phyloP scores from a whole-genome alignment of 2,888 invertebrate genomes.

The Hermodice carunculata region DNA sequence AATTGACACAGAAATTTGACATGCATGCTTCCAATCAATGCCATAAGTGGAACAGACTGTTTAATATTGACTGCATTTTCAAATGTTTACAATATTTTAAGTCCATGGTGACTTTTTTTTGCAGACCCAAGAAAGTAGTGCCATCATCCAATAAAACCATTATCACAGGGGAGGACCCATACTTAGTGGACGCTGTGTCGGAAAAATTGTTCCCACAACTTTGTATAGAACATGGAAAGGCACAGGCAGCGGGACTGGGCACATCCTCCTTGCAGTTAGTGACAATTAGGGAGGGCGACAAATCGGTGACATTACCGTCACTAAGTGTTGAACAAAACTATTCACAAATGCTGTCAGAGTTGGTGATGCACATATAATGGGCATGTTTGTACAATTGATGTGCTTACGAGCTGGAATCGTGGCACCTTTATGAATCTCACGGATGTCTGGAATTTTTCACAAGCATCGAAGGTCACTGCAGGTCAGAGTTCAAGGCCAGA shows the following conservation, averaged over 20 bases:
- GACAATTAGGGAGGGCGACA: constrained; percentile 67
- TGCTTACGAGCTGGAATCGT: no score
- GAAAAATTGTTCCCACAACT: constrained; percentile 70
- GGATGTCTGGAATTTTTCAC: no score
- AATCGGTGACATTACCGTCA: constrained; percentile 69
- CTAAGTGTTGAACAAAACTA: constrained; percentile 72
- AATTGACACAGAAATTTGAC: no score
- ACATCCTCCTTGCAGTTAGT: constrained; percentile 56
- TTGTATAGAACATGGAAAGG: constrained; percentile 49
- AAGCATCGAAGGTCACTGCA: no score
- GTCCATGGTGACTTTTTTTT: constrained; percentile 21
- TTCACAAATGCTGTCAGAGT: constrained; percentile 72
- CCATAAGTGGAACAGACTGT: no score
- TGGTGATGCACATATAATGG: constrained; percentile 66
- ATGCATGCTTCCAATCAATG: no score
- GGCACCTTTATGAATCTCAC: no score
- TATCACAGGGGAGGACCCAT: constrained; percentile 71
- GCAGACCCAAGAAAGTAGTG: constrained; percentile 44
- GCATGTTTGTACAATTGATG: no score
- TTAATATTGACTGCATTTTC: not conserved
- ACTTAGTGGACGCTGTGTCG: constrained; percentile 68
- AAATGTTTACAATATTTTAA: not conserved
- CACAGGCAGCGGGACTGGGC: not conserved
- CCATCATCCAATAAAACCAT: constrained; percentile 37
- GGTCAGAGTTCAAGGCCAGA: no score